Evolutionary conservation across 2,888 invertebrate genomes (phyloP).

Genomic region (Ennomos erosarius): DNA sequence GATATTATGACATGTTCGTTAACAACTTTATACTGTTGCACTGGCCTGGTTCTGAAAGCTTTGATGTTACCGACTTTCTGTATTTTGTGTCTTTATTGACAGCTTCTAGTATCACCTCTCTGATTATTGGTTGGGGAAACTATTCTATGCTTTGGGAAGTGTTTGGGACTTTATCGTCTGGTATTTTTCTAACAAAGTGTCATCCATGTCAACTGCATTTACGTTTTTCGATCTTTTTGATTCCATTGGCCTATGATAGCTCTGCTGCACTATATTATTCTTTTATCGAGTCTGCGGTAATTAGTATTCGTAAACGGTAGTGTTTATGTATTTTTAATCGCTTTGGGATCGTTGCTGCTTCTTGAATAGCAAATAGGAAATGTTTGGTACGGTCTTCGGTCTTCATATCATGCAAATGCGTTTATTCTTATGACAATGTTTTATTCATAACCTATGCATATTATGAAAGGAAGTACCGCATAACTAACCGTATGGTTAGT

Average conservation of each 20-base stretch:
- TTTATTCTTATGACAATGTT: conserved; percentile 25
- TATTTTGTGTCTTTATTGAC: not conserved
- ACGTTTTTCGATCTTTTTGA: no score
- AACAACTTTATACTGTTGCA: conserved; percentile 8
- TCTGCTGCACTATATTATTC: not conserved
- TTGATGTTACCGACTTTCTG: not conserved
- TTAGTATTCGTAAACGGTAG: conserved; percentile 13
- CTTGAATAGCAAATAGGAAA: conserved; percentile 31
- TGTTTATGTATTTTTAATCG: conserved; percentile 31
- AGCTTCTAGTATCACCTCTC: not conserved
- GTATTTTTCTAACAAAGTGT: no score
- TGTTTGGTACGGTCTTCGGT: conserved; percentile 10
- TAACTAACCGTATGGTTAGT: not conserved
- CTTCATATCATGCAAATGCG: conserved; percentile 32
- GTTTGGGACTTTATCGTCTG: no score
- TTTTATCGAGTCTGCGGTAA: conserved; percentile 1
- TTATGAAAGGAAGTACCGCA: conserved; percentile 20
- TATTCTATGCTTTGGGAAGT: no score
- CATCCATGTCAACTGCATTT: no score
- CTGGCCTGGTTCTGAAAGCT: conserved; percentile 6
- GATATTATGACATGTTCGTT: conserved; percentile 11
- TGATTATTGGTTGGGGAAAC: no score
- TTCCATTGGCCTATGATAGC: no score
- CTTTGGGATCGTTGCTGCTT: conserved; percentile 12
- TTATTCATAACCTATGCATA: conserved; percentile 25